These are phyloP conservation scores for Zonitis immaculata DNA, from an alignment of 2,888 invertebrate species.

Conservation along the genomic window DNA sequence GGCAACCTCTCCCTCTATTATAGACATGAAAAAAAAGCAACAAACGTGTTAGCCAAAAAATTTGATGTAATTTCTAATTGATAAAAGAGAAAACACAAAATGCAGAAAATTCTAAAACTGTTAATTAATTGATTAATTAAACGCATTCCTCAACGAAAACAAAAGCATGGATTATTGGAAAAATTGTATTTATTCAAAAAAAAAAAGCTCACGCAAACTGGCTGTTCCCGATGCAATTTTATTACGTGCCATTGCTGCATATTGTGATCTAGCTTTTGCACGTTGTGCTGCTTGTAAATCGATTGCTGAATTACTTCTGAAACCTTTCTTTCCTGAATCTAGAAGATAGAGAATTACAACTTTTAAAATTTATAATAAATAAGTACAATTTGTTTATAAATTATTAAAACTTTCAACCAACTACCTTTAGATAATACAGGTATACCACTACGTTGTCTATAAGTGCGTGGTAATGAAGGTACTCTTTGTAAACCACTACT, in stretches of 20 bases:
- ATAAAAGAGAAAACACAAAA: constrained; percentile 2
- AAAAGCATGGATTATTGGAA: constrained; percentile 4
- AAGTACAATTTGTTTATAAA: too few relatives aligned
- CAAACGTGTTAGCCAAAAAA: constrained; percentile 25
- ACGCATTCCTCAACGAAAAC: constrained; percentile 1
- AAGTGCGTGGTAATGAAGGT: constrained; percentile 57
- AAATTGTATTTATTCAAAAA: constrained; percentile 8
- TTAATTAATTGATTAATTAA: not conserved
- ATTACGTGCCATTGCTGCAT: constrained; percentile 73
- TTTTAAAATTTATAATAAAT: too few relatives aligned
- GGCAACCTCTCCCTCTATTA: constrained; percentile 59
- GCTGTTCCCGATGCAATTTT: constrained; percentile 64
- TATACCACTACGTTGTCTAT: constrained; percentile 58
- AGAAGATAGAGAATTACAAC: too few relatives aligned
- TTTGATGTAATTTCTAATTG: not conserved
- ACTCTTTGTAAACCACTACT: constrained; percentile 54
- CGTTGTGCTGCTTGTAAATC: constrained; percentile 89
- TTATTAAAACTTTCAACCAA: too few relatives aligned
- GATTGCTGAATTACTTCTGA: constrained; percentile 88
- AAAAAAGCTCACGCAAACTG: constrained; percentile 65
- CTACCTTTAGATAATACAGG: constrained; percentile 51
- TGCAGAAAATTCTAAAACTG: constrained; percentile 1
- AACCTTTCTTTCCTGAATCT: constrained; percentile 49
- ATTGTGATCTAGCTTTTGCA: constrained; percentile 77
- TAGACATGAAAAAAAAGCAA: constrained; percentile 43